Conservation (phyloP, 2,797 vertebrate genomes). For the Sphenopsis melanotis region DNA sequence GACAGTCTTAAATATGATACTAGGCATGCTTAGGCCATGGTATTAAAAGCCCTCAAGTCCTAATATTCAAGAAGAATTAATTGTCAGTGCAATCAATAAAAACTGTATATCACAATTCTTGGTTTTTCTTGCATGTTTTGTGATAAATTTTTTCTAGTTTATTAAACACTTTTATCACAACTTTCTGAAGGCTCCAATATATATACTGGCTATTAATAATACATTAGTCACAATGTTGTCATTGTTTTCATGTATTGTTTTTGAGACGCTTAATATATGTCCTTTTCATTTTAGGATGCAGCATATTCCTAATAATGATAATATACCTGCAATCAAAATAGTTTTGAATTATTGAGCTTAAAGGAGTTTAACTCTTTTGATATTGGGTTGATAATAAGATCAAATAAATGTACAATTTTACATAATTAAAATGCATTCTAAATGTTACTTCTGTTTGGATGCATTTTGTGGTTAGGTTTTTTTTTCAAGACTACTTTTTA, state of each 20-base stretch:
- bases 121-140: neutral
- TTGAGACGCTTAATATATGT: neutral
- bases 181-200: neutral
- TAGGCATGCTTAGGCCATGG: neutral
- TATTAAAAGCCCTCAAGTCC: neutral
- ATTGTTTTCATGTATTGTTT: neutral
- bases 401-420: neutral
- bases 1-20: neutral
- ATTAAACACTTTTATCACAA: neutral
- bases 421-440: neutral
- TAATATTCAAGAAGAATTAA: neutral
- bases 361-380: neutral
- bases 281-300: neutral
- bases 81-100: neutral
- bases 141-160: neutral
- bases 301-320: neutral
- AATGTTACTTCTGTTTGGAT: neutral
- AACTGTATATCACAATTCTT: neutral
- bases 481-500: conserved; percentile 59
- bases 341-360: neutral
- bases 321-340: neutral
- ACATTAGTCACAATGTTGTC: neutral
- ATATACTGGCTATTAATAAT: neutral
- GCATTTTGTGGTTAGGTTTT: neutral
- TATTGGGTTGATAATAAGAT: neutral